Conservation (phyloP, 2,113 vertebrate genomes). For the Machaerirhynchus nigripectus region DNA sequence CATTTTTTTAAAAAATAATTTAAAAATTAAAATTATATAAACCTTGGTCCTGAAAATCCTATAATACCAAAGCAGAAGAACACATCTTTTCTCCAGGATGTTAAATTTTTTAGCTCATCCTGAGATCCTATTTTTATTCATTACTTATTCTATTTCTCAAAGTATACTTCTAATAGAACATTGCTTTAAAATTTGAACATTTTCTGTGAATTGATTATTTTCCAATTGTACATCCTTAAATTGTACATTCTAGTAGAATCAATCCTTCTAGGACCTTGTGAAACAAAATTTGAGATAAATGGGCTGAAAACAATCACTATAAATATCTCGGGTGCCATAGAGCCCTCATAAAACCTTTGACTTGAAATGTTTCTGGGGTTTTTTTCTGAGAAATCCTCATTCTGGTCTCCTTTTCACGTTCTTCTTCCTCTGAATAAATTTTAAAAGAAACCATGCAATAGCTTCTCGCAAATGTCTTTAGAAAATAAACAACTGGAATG, state of each 20-base stretch:
- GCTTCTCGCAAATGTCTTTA: neutral
- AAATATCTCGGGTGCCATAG: neutral
- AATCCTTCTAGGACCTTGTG: neutral
- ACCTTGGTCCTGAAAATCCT: neutral
- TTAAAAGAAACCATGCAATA: neutral
- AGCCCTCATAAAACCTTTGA: neutral
- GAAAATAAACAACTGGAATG: neutral
- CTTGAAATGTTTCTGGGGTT: neutral
- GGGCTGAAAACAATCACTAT: neutral
- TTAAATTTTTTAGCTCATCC: neutral
- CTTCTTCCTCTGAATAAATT: neutral
- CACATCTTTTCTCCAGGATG: neutral
- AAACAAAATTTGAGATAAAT: neutral
- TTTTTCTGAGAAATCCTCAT: neutral
- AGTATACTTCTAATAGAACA: neutral
- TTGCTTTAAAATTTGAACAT: neutral
- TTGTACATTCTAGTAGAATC: neutral
- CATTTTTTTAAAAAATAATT: too few relatives aligned
- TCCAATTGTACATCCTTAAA: neutral
- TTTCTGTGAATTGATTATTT: neutral
- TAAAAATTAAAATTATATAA: neutral
- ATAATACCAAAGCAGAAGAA: neutral
- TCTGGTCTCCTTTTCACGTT: neutral
- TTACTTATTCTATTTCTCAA: neutral
- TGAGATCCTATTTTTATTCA: neutral